Evolutionary conservation across 2,888 invertebrate genomes (phyloP).

Genomic region (Diarsia mendica): DNA sequence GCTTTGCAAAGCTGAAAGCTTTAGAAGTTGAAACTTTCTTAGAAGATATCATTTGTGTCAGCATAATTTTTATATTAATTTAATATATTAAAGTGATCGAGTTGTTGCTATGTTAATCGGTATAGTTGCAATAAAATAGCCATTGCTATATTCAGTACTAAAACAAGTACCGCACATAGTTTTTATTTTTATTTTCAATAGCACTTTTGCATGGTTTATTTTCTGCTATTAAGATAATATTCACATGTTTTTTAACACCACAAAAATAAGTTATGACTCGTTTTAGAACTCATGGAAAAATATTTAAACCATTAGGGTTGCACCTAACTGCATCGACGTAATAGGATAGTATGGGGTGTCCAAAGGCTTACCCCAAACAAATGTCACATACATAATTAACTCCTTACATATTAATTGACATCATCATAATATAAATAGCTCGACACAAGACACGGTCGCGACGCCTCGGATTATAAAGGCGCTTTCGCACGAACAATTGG

Average conservation of each 20-base stretch:
- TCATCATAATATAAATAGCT: conserved; percentile 63
- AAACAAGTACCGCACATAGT: background rate
- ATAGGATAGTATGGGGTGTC: background rate
- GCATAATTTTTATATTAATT: background rate
- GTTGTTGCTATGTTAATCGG: background rate
- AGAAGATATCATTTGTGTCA: background rate
- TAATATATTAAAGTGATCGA: background rate
- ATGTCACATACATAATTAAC: conserved; percentile 49
- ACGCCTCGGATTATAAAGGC: conserved; percentile 85
- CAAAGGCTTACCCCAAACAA: conserved; percentile 13
- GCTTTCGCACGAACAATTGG: conserved; percentile 85
- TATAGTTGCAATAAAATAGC: background rate
- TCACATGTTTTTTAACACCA: background rate
- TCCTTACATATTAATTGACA: conserved; percentile 59
- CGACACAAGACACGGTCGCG: conserved; percentile 69
- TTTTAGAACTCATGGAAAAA: background rate
- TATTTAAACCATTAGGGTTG: background rate
- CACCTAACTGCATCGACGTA: background rate
- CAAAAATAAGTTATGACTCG: background rate
- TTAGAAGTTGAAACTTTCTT: background rate
- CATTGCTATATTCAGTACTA: background rate
- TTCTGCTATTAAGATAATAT: too few relatives aligned
- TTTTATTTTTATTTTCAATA: background rate
- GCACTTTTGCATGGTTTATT: background rate
- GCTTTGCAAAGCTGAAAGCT: background rate